These are phyloP conservation scores for Trogon surrucura DNA, from an alignment of 2,113 vertebrate species.

Conservation along the genomic window DNA sequence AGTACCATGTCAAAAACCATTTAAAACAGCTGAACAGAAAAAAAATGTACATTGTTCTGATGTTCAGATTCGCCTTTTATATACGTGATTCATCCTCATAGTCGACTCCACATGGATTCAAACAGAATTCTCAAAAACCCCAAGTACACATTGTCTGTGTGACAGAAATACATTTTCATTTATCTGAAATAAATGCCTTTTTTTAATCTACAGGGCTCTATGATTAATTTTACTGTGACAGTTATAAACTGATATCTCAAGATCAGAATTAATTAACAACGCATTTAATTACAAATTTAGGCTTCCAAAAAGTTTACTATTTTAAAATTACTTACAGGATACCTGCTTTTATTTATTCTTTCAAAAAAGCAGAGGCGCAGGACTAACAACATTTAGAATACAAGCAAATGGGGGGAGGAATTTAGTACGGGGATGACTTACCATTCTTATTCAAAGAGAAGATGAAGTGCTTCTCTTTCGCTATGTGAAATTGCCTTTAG, in stretches of 20 bases:
- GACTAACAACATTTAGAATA: conserved; percentile 21
- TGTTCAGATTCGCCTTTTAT: background rate
- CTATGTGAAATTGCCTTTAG: conserved; percentile 51
- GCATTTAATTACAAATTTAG: background rate
- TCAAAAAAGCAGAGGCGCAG: background rate
- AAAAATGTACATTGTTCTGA: background rate
- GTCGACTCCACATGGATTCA: background rate
- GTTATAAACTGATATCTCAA: background rate
- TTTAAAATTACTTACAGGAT: background rate
- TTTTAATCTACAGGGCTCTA: background rate
- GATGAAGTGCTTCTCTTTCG: conserved; percentile 31
- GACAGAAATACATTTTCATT: background rate
- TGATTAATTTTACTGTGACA: background rate
- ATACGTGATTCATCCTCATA: background rate
- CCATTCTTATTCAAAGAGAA: conserved; percentile 29
- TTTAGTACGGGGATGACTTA: conserved; percentile 9
- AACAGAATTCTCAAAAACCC: background rate
- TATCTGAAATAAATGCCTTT: background rate
- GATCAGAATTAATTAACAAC: background rate
- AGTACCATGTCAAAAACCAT: background rate
- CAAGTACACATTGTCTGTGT: background rate
- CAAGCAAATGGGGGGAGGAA: conserved; percentile 20
- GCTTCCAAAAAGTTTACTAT: background rate
- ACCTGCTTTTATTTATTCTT: conserved; percentile 7
- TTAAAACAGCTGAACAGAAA: background rate